phyloP scores from a whole-genome alignment of 2,113 vertebrate species.

The Eonycteris spelaea region DNA sequence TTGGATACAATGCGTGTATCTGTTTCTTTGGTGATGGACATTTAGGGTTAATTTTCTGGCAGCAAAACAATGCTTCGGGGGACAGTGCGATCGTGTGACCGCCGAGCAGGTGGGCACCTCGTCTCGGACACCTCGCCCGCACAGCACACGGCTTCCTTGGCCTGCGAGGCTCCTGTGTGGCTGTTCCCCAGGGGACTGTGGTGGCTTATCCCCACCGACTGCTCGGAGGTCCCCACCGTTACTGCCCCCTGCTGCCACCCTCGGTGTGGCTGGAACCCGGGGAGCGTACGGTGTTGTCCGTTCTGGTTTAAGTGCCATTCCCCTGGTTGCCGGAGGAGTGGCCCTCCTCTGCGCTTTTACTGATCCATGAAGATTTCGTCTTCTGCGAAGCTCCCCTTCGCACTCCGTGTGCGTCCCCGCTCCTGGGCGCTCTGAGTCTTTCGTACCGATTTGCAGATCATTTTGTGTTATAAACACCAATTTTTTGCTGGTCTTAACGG shows the following conservation, averaged over 20 bases:
- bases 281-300: fast-evolving
- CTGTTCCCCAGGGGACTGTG: no score
- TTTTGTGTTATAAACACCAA: background rate
- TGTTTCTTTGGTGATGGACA: background rate
- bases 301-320: no score
- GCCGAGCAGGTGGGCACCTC: no score
- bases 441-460: background rate
- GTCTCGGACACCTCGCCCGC: no score
- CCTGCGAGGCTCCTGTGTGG: no score
- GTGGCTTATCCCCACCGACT: no score
- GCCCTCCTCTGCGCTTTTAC: background rate
- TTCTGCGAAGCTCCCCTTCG: background rate
- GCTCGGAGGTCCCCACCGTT: no score
- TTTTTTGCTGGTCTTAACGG: background rate
- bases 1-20: background rate
- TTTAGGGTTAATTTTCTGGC: background rate
- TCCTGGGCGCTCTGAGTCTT: background rate
- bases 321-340: no score
- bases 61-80: fast-evolving
- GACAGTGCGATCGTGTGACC: fast-evolving
- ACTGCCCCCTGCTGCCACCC: no score
- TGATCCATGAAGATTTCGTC: fast-evolving
- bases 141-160: no score
- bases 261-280: no score
- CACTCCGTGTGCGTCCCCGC: fast-evolving